Base-by-base conservation (phyloP, 2,113 vertebrate genomes). In the Noctilio leporinus region DNA sequence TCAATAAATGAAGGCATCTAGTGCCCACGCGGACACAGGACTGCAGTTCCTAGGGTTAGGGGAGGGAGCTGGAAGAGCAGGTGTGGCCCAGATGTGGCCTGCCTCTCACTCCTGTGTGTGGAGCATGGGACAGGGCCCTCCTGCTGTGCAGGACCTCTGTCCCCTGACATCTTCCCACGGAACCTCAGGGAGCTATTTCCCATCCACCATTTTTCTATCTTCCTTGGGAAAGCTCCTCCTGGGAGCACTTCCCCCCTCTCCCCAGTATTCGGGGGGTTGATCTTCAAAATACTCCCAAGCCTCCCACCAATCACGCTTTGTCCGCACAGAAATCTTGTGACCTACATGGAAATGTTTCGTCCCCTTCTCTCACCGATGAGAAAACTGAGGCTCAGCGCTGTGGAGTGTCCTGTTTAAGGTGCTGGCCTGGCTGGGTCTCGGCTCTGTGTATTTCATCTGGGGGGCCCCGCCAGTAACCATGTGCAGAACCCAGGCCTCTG, bases 1-100 rank as follows among this genome's bases (percentile, higher is more conserved):
- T 45, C 26, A 12, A 40, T 43, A 7, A 14, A 20, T 0, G 30
- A 62, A 10, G 0, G 1, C 19, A 2, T 0, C 1, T 0, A 4
- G 38, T 20, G 40, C 35, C 0, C 22, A 5, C 5, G 19, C 28
- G 53, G 55, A 7, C 17, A 3, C 26, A 0, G 64, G 51, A 12
- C 22, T 40, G n/a, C 40, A 1, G 0, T 5, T 15, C 49, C 69
- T 6, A 4, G 72, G 38, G 69, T 28, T 14, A 3, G 55, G n/a
- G 78, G 51, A 11, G 7, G 4, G 55, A 7, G 49, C 9, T 10
- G 0, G 26, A 11, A 49, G 80, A 70, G 55, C 64, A 47, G 85
- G 20, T 55, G 19, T 14, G 78, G 55, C 4, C 38, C 33, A 9
- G 22, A 12, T 10, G 26, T 4, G 15, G 47, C 3, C 67, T 4